These are phyloP conservation scores for Microtus pennsylvanicus DNA, from an alignment of 2,113 vertebrate genomes.

Conservation along the genomic window DNA sequence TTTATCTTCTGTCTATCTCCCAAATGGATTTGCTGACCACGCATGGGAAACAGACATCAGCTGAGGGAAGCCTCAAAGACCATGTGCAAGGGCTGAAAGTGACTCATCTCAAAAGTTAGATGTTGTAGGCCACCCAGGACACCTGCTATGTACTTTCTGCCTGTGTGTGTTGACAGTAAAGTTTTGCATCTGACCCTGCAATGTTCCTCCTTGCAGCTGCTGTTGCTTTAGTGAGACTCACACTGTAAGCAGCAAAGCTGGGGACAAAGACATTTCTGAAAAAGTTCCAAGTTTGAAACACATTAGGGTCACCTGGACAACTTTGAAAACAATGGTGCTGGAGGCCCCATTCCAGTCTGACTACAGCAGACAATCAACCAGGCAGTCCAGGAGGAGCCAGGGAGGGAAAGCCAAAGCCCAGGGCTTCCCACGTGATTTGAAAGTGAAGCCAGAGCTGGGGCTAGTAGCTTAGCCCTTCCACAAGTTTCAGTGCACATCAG, in stretches of 20 bases:
- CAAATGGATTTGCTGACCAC: background rate
- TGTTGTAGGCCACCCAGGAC: background rate
- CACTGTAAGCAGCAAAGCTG: background rate
- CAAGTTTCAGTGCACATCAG: background rate
- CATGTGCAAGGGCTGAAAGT: background rate
- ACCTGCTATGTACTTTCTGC: background rate
- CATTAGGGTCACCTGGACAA: background rate
- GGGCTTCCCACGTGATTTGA: background rate
- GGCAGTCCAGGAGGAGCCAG: background rate
- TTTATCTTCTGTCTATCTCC: background rate
- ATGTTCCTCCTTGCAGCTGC: background rate
- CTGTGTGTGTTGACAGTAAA: background rate
- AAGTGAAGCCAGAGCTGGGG: background rate
- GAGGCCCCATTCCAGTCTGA: background rate
- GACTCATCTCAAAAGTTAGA: background rate
- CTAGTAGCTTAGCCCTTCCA: accelerated
- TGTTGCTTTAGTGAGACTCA: background rate
- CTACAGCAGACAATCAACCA: background rate
- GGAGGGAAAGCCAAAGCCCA: no score
- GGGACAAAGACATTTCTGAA: background rate
- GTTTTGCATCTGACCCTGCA: background rate
- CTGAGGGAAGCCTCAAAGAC: background rate
- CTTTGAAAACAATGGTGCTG: background rate
- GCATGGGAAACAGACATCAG: background rate
- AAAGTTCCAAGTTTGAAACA: background rate